Evolutionary conservation across 2,797 vertebrate species (phyloP).

Genomic region (Epinephelus awoara): DNA sequence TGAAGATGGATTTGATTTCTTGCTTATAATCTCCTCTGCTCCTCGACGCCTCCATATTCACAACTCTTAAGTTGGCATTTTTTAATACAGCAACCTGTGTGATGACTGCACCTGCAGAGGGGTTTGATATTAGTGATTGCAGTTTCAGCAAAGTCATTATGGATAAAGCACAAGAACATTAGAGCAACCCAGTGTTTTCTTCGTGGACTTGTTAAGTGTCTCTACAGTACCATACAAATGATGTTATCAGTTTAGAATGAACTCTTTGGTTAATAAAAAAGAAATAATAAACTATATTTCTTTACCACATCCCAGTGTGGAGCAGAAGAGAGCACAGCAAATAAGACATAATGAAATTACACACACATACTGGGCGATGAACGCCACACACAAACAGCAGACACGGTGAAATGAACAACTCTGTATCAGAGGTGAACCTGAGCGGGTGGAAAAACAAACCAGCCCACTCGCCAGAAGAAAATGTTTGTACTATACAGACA

Average conservation of each 20-base stretch:
- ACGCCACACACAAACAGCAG: not conserved
- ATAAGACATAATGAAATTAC: conserved; percentile 12
- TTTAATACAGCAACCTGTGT: not conserved
- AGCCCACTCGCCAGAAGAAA: too few relatives aligned
- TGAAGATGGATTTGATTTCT: not conserved
- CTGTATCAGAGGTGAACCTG: not conserved
- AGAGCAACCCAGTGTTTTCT: not conserved
- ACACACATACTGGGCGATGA: conserved; percentile 1
- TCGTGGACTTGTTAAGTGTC: not conserved
- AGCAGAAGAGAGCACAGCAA: not conserved
- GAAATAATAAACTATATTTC: not conserved
- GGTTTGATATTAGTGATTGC: not conserved
- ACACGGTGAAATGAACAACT: not conserved
- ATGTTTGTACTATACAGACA: too few relatives aligned
- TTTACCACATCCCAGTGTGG: not conserved
- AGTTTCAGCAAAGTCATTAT: not conserved
- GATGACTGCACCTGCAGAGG: not conserved
- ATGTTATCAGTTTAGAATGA: not conserved
- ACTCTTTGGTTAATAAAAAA: not conserved
- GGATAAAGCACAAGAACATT: not conserved
- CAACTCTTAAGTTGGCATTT: not conserved
- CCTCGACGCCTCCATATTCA: not conserved
- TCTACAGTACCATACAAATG: not conserved
- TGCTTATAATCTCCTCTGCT: not conserved
- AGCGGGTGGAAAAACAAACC: not conserved